Conservation (phyloP, 2,113 vertebrate species). For the Chaetodon trifascialis region DNA sequence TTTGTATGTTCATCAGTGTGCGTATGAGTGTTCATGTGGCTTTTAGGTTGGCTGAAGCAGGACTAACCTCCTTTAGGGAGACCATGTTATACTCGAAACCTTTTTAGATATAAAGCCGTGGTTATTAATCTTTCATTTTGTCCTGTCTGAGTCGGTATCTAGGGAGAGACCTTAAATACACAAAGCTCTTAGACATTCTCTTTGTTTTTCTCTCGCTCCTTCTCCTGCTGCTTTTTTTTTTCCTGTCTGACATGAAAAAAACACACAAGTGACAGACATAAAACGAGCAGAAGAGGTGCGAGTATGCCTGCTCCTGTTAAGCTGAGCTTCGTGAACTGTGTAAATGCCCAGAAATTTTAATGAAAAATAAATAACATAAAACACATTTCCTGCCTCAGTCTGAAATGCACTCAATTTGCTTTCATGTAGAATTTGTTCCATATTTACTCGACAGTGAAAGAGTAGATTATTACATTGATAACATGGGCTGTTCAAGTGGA, state of each 20-base stretch:
- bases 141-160: slow-evolving; percentile 79
- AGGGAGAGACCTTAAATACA: slow-evolving; percentile 80
- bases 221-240: slow-evolving; percentile 41
- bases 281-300: slow-evolving; percentile 36
- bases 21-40: not conserved
- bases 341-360: slow-evolving; percentile 41
- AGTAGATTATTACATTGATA: slow-evolving; percentile 31
- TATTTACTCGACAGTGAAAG: slow-evolving; percentile 22
- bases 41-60: slow-evolving; percentile 26
- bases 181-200: slow-evolving; percentile 78
- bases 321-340: slow-evolving; percentile 31
- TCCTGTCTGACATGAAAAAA: slow-evolving; percentile 43
- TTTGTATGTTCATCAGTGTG: not conserved
- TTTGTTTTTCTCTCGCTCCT: slow-evolving; percentile 63
- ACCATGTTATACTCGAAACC: slow-evolving; percentile 68
- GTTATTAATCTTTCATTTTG: slow-evolving; percentile 84
- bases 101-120: slow-evolving; percentile 78
- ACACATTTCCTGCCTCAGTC: slow-evolving; percentile 30
- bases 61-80: slow-evolving; percentile 47
- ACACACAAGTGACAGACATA: slow-evolving; percentile 47
- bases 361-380: slow-evolving; percentile 52
- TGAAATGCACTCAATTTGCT: slow-evolving; percentile 22
- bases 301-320: slow-evolving; percentile 22
- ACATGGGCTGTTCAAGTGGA: slow-evolving; percentile 11
- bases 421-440: slow-evolving; percentile 33